Base-by-base conservation (phyloP, 2,797 vertebrate genomes). In the Macropodus opercularis region DNA sequence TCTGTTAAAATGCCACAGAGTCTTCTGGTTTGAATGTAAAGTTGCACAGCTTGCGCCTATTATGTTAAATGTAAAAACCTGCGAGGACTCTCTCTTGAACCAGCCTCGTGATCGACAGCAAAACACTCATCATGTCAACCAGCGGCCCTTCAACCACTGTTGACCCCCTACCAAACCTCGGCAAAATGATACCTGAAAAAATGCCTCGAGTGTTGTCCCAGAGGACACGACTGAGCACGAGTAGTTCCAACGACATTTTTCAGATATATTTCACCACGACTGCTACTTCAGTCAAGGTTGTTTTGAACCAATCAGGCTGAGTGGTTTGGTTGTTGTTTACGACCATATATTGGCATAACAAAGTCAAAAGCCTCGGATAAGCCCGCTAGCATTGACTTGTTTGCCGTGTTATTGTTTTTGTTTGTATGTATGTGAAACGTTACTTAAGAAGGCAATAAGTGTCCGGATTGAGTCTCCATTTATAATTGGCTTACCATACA, bases 1-100 rank as follows among this genome's bases (percentile, higher is more conserved):
- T 95, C 95, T 94, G 88, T 94, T 94, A 93, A 95, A 98, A 98
- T 98, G 97, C 98, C 98, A 99, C 97, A 98, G 97, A 99, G 97
- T 98, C 96, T 95, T 94, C 94, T 94, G 94, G 94, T 95, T 95
- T 94, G 93, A 94, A 94, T 94, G 94, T 96, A 96, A 97, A 97
- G 95, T 94, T 95, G 95, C 95, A 97, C 96, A 97, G 94, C 96
- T 96, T 94, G 93, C 95, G 88, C 95, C 93, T 92, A 90, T 94
- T 94, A 92, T 65, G 79, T 87, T 82, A 79, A 88, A 91, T 71
- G 83, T 88, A 79, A 90, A 89, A 91, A 89, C 85, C 85, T 85
- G 83, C 78, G 78, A 85, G 85, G 80, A 87, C 84, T 80, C 77
- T 72, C 63, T 81, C 81, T 75, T 68, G 58, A 75, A 83, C 75